Evolutionary conservation across 2,797 vertebrate species (phyloP).

Genomic region (Morelia viridis): DNA sequence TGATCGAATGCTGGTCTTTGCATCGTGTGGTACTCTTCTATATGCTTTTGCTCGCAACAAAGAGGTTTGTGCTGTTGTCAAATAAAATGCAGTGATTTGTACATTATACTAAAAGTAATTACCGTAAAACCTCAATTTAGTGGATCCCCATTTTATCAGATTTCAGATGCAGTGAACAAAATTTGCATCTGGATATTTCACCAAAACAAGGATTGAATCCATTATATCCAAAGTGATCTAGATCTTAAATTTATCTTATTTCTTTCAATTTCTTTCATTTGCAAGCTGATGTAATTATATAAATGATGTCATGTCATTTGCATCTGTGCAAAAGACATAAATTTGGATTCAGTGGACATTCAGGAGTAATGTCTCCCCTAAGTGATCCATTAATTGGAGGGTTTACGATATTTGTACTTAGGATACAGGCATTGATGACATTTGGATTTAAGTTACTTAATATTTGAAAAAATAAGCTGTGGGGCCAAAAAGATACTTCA

Average conservation of each 20-base stretch:
- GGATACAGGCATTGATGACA: neutral
- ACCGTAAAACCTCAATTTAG: neutral
- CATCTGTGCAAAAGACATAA: neutral
- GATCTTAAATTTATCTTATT: neutral
- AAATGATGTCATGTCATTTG: neutral
- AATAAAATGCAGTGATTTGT: neutral
- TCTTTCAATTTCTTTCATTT: neutral
- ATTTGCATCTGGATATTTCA: neutral
- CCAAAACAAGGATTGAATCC: neutral
- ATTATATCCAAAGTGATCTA: neutral
- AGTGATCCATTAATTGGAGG: neutral
- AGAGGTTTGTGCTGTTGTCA: constrained; percentile 77
- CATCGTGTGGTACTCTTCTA: constrained; percentile 78
- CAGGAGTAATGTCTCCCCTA: neutral
- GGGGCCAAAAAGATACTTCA: neutral
- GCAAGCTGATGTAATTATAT: neutral
- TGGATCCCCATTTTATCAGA: neutral
- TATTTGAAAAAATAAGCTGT: neutral
- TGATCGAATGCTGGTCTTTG: constrained; percentile 90
- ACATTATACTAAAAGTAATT: neutral
- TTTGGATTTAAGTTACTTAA: neutral
- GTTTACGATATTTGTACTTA: neutral
- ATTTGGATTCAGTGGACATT: neutral
- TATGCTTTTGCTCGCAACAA: constrained; percentile 90
- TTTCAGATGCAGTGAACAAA: neutral